These are phyloP conservation scores for Actenoides hombroni DNA, from an alignment of 2,113 vertebrate species.

Conservation along the genomic window DNA sequence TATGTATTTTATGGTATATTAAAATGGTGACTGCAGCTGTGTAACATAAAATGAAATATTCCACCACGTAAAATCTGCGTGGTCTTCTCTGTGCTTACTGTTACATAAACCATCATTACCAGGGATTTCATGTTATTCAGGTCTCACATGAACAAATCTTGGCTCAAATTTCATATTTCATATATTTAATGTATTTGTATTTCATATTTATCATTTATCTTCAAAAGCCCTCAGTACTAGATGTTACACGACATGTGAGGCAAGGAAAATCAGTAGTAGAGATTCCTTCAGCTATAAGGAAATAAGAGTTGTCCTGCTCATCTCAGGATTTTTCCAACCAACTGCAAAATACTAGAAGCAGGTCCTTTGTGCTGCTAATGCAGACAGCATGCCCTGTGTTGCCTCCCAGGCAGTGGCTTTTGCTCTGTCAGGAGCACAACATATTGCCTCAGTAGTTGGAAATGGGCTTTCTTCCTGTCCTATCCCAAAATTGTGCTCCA, in stretches of 20 bases:
- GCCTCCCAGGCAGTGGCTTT: not conserved
- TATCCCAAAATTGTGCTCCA: accelerated
- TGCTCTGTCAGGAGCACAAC: not conserved
- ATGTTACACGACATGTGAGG: not conserved
- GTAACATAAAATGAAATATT: not conserved
- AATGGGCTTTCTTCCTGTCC: not conserved
- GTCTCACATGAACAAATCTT: not conserved
- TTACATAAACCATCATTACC: not conserved
- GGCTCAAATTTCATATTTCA: not conserved
- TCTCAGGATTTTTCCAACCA: not conserved
- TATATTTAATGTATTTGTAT: not conserved
- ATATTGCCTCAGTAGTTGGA: accelerated
- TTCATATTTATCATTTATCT: not conserved
- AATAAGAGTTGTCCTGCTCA: accelerated
- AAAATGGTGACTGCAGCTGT: not conserved
- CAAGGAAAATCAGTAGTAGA: not conserved
- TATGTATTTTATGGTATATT: conserved; percentile 18
- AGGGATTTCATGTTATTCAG: not conserved
- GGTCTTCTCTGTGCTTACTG: not conserved
- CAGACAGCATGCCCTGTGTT: accelerated
- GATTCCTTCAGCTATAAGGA: not conserved
- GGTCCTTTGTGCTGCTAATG: not conserved
- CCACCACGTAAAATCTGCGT: not conserved
- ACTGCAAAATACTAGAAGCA: not conserved
- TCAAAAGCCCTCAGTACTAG: not conserved